Conservation (phyloP, 2,888 invertebrate genomes). For the Leucophenga maculata region DNA sequence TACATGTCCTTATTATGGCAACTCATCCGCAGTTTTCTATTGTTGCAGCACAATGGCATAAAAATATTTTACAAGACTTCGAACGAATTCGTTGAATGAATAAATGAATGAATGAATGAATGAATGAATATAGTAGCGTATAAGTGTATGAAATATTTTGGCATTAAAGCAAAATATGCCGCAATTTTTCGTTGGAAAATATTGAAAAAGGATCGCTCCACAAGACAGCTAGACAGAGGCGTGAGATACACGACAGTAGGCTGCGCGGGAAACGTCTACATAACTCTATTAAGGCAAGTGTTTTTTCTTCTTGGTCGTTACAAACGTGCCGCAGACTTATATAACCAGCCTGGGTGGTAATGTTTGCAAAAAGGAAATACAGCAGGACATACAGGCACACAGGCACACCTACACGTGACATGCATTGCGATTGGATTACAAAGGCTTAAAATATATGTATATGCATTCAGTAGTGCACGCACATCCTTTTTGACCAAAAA, state of each 20-base stretch:
- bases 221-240: constrained; percentile 38
- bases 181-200: constrained; percentile 43
- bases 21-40: constrained; percentile 44
- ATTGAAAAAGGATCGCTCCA: constrained; percentile 19
- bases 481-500: neutral
- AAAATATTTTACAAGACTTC: constrained; percentile 44
- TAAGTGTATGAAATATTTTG: constrained; percentile 31
- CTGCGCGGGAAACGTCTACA: constrained; percentile 41
- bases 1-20: constrained; percentile 59
- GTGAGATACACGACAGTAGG: constrained; percentile 50
- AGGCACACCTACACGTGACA: constrained; percentile 47
- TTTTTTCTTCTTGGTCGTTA: constrained; percentile 2
- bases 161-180: constrained; percentile 47
- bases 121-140: constrained; percentile 39
- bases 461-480: constrained; percentile 17
- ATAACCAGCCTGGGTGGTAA: constrained; percentile 52
- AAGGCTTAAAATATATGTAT: constrained; percentile 41
- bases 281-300: constrained; percentile 44
- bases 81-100: constrained; percentile 49
- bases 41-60: constrained; percentile 46
- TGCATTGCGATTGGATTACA: constrained; percentile 41
- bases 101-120: constrained; percentile 41
- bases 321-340: constrained; percentile 30
- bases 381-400: neutral
- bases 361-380: neutral